These are phyloP conservation scores for Takifugu ocellatus DNA, from an alignment of 2,797 vertebrate species.

Conservation along the genomic window DNA sequence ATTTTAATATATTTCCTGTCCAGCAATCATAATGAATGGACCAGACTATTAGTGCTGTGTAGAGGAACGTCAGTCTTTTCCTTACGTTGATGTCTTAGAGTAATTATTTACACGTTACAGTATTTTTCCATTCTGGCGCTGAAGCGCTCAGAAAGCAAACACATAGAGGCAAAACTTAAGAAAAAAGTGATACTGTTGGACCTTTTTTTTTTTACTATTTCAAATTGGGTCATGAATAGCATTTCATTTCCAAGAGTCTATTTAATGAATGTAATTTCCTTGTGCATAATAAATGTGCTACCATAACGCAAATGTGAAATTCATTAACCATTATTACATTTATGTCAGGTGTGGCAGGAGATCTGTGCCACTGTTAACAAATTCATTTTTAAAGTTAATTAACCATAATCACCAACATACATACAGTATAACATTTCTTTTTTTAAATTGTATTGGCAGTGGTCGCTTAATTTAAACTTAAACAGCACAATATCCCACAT, in stretches of 20 bases:
- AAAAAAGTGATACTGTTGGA: slow-evolving; percentile 6
- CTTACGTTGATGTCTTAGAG: background rate
- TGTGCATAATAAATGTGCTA: slow-evolving; percentile 64
- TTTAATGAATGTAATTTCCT: slow-evolving; percentile 69
- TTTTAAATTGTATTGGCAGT: too few species aligned
- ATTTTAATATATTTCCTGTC: slow-evolving; percentile 14
- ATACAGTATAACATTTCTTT: background rate
- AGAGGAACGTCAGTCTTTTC: slow-evolving; percentile 2
- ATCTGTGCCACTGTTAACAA: slow-evolving; percentile 47
- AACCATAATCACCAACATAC: slow-evolving; percentile 1
- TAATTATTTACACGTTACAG: too few species aligned
- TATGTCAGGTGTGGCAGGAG: slow-evolving; percentile 51
- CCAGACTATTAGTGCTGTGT: slow-evolving; percentile 7
- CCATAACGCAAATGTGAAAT: slow-evolving; percentile 47
- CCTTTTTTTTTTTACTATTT: slow-evolving; percentile 43
- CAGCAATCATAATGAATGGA: slow-evolving; percentile 7
- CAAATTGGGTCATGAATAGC: slow-evolving; percentile 47
- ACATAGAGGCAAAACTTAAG: background rate
- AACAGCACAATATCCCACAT: too few species aligned
- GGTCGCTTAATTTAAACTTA: too few species aligned
- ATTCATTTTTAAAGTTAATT: slow-evolving; percentile 12
- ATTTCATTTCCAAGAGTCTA: slow-evolving; percentile 61
- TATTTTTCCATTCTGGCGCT: too few species aligned
- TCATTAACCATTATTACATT: slow-evolving; percentile 67
- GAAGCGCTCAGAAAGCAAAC: too few species aligned